Base-by-base conservation (phyloP, 2,888 invertebrate genomes). In the Plebejus argus region DNA sequence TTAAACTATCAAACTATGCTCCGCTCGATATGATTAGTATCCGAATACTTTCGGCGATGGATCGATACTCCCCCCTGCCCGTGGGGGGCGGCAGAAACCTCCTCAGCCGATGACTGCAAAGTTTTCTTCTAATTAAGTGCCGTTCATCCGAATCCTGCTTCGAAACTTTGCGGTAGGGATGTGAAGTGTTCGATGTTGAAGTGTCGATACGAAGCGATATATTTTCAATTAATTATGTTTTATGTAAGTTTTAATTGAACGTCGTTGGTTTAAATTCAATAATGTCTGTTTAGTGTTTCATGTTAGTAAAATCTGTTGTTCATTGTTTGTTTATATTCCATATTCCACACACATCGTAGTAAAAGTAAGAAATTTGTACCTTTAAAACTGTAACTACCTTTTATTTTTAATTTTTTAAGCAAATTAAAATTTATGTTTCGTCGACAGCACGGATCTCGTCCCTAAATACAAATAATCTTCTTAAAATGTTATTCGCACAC, bases 91-190 rank as follows among this genome's bases (percentile, higher is more conserved):
- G 28, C 66, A 28, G 66, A 35, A 39, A 58, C 56, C 77, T 72
- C 77, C 71, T 56, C 71, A 58, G 77, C 74, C 77, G 77, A 84
- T 84, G 84, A 85, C 85, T 86, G 83, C 84, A 84, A 87, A 89
- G 85, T 87, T 88, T 85, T 72, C 72, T 72, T 82, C 84, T 88
- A 88, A 89, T 89, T 88, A 87, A 88, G 86, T 84, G 82, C 83
- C 82, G 83, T 82, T 82, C 80, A 79, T 72, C 49, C 45, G 49
- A 70, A 56, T 39, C 71, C 20, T 58, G 76, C 66, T 66, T 66
- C 71, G 70, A 39, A 77, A 72, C 58, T 77, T 77, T 49, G 35
- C 77, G 45, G 66, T 66, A 66, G 66, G 66, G 66, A 66, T 66
- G 66, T 66, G 28, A 66, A 66, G 66, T 28, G 66, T 20, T 66